A percentile compares a stretch with the other conserved stretches of the same genome.
These are phyloP conservation scores for Sorex araneus DNA, from an alignment of 2,113 vertebrate genomes.

Conservation along the genomic window DNA sequence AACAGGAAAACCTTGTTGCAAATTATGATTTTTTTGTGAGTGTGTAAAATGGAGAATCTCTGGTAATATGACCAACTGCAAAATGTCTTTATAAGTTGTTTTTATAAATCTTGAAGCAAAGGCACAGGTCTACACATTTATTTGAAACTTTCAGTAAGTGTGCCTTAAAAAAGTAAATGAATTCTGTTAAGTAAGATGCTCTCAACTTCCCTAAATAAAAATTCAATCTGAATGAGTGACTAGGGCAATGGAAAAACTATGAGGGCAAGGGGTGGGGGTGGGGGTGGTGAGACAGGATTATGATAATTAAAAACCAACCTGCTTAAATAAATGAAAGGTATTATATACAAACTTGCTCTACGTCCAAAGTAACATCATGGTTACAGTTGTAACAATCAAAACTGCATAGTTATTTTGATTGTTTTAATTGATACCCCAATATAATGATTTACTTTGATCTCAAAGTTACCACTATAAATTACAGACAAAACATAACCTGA, in stretches of 20 bases:
- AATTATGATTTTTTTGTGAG: not conserved
- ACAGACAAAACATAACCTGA: slow-evolving; percentile 3
- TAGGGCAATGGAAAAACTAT: not conserved
- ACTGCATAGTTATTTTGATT: not conserved
- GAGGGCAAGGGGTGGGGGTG: not conserved
- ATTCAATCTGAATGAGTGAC: slow-evolving; percentile 27
- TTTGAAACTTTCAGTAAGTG: slow-evolving; percentile 55
- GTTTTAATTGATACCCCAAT: slow-evolving; percentile 27
- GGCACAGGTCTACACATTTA: slow-evolving; percentile 57
- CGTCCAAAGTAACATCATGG: not conserved
- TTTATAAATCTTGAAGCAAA: slow-evolving; percentile 52
- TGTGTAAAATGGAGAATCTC: slow-evolving; percentile 13
- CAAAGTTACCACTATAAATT: slow-evolving; percentile 35
- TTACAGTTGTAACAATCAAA: slow-evolving; percentile 20
- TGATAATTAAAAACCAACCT: slow-evolving; percentile 12
- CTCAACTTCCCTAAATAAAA: slow-evolving; percentile 39
- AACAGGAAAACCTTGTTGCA: slow-evolving; percentile 31
- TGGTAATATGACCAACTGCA: slow-evolving; percentile 56
- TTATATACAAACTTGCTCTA: slow-evolving; percentile 39
- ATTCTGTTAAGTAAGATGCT: slow-evolving; percentile 43
- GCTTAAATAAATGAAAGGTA: slow-evolving; percentile 17
- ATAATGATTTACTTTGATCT: slow-evolving; percentile 16
- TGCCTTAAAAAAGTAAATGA: slow-evolving; percentile 38
- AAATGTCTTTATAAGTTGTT: not conserved
- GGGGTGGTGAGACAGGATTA: not conserved